Percentiles rank a stretch among this genome's conserved stretches.
Conservation (phyloP, 2,888 invertebrate genomes). For the Drosophila neonasuta region DNA sequence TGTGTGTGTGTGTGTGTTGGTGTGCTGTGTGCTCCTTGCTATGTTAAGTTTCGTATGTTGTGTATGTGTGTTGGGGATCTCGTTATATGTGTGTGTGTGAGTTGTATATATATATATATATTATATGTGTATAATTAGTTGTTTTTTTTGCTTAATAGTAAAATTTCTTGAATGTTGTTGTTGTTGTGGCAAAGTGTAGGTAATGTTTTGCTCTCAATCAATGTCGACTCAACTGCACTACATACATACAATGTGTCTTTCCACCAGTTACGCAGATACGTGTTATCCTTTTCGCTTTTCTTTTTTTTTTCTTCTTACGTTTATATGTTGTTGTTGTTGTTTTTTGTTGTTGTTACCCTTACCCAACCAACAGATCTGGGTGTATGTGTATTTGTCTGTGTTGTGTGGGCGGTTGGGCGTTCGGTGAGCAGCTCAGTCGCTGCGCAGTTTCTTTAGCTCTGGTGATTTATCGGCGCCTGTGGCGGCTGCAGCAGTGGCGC, state of each 20-base stretch:
- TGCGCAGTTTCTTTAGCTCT: slow-evolving; percentile 81
- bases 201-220: slow-evolving; percentile 72
- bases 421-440: slow-evolving; percentile 72
- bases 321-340: too few relatives aligned
- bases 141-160: slow-evolving; percentile 66
- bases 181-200: slow-evolving; percentile 74
- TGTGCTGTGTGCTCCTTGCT: slow-evolving; percentile 38
- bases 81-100: slow-evolving; percentile 51
- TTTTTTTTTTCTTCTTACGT: too few relatives aligned
- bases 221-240: slow-evolving; percentile 70
- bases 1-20: slow-evolving; percentile 31
- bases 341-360: background rate
- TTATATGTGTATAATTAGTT: slow-evolving; percentile 76
- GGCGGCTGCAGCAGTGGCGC: slow-evolving; percentile 38
- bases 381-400: background rate
- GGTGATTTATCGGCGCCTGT: slow-evolving; percentile 75
- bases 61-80: slow-evolving; percentile 33
- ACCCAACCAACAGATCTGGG: background rate
- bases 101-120: slow-evolving; percentile 72
- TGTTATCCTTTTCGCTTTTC: slow-evolving; percentile 21
- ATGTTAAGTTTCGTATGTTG: slow-evolving; percentile 12
- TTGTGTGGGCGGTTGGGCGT: background rate
- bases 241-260: slow-evolving; percentile 70
- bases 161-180: slow-evolving; percentile 78
- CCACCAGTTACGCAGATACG: slow-evolving; percentile 54